Evolutionary conservation across 2,113 vertebrate genomes (phyloP).

Genomic region (Hystrix cristata): DNA sequence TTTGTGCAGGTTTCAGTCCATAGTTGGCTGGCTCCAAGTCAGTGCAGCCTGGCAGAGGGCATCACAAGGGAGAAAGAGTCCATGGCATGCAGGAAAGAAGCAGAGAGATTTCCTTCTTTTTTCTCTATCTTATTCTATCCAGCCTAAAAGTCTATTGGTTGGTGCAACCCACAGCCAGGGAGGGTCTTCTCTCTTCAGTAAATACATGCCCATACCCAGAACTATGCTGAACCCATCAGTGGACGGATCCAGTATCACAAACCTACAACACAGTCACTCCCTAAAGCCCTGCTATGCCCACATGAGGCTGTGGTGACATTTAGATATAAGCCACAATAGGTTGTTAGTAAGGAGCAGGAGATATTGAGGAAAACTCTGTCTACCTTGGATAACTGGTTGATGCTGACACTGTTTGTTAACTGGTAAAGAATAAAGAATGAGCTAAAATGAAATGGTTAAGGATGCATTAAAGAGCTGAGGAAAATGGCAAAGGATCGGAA

Average conservation of each 20-base stretch:
- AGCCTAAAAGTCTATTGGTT: background rate
- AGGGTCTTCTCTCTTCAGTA: background rate
- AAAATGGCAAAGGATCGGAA: background rate
- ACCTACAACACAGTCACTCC: background rate
- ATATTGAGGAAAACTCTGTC: background rate
- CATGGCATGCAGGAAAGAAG: background rate
- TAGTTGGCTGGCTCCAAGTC: background rate
- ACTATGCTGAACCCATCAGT: background rate
- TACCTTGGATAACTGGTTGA: background rate
- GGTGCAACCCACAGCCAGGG: background rate
- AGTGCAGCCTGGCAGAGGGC: background rate
- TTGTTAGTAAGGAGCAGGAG: background rate
- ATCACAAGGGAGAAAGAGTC: background rate
- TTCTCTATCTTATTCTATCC: background rate
- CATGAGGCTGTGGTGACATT: background rate
- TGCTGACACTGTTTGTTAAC: background rate
- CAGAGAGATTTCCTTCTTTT: background rate
- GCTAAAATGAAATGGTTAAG: background rate
- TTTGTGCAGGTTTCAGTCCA: background rate
- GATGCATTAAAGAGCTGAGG: background rate
- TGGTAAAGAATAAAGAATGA: background rate
- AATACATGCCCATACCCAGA: background rate
- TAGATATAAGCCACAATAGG: background rate
- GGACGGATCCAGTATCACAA: background rate
- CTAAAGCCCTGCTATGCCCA: background rate